Evolutionary conservation across 2,888 invertebrate genomes (phyloP).

Genomic region (Tetragnatha montana): DNA sequence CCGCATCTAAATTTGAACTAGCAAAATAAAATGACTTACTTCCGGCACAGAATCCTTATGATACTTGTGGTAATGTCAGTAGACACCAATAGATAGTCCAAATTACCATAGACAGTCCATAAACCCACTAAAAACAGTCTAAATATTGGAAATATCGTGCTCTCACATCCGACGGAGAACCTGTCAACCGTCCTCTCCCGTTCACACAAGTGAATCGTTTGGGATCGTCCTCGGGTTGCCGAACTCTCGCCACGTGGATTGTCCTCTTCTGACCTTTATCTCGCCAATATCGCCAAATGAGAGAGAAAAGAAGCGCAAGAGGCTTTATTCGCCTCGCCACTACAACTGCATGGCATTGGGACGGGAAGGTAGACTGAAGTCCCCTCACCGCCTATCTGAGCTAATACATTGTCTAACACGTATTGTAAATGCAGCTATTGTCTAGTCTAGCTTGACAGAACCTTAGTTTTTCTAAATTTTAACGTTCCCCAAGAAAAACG

Average conservation of each 20-base stretch:
- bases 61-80: no score
- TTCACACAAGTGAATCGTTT: background rate
- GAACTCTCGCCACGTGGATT: conserved; percentile 1
- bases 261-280: background rate
- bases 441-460: no score
- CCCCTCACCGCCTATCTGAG: no score
- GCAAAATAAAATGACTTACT: no score
- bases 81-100: no score
- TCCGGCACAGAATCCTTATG: no score
- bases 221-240: background rate
- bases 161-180: background rate
- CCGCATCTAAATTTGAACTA: no score
- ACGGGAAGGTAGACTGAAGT: no score
- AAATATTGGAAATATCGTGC: background rate
- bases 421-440: no score
- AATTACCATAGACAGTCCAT: background rate
- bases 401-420: no score
- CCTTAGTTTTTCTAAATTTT: no score
- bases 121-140: background rate
- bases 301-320: background rate
- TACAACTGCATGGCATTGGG: background rate
- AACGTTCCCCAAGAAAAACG: no score
- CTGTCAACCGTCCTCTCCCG: background rate
- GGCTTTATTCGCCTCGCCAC: background rate
- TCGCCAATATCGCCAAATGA: background rate